Evolutionary conservation across 2,888 invertebrate genomes (phyloP), one percentile per base, ranked within the genome.

Genomic region (Temnothorax unifasciatus): DNA sequence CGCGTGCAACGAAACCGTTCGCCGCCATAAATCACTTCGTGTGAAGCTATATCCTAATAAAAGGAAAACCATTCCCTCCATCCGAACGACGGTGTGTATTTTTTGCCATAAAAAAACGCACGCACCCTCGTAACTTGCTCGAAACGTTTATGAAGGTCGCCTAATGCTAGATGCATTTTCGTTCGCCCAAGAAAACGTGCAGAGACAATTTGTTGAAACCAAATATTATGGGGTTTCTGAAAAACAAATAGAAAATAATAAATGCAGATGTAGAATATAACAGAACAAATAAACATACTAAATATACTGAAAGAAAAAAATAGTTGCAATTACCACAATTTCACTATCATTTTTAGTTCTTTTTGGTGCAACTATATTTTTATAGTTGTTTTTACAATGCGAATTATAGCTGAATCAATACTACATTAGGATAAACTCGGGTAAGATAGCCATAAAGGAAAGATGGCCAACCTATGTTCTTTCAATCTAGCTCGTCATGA

Each of bases 11-110:
- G 68, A 47, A 77, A 29, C 81, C 57, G 75, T 71, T 64, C 68
- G 71, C 57, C 34, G 84, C 82, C 63, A 85, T 89, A 89, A 89
- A 89, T 89, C 85, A 88, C 85, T 81, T 68, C 52, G 64, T 82
- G 79, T 47, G 84, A 85, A 86, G 82, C 86, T 82, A 86, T 88
- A 83, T 85, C 74, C 79, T 86, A 85, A 89, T 89, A 89, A 89
- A 89, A 86, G 77, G 57, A 87, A 63, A 79, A 68, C 74, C 87
- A 84, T 76, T 66, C 52, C 71, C 75, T 21, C 52, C 59, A 18
- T 57, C 50, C 29, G 76, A 81, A 73, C 50, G 79, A 68, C n/a
- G n/a, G 77, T 47, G 38, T 81, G 34, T 34, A 59, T 73, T 81
- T 52, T 61, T 71, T 47, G 52, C 63, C 34, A 13, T 64, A 57